A percentile compares a stretch with the other conserved stretches of the same genome.
These are phyloP conservation scores for Lagria hirta DNA, from an alignment of 2,888 invertebrate genomes.

Conservation along the genomic window DNA sequence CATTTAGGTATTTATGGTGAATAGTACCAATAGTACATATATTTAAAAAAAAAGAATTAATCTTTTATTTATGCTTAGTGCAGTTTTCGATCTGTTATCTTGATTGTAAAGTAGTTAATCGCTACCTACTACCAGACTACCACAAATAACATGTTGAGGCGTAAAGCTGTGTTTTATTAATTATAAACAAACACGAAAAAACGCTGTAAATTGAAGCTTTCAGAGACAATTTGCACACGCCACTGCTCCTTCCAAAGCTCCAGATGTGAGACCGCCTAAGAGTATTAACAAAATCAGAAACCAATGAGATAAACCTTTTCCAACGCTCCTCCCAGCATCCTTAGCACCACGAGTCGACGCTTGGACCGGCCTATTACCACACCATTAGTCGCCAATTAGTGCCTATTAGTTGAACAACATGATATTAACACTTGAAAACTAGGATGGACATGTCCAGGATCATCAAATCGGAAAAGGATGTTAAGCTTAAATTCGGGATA, in stretches of 20 bases:
- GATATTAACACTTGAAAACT: constrained; percentile 10
- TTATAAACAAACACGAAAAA: no score
- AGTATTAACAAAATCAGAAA: constrained; percentile 31
- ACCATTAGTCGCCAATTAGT: constrained; percentile 42
- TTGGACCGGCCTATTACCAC: constrained; percentile 41
- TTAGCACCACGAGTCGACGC: constrained; percentile 32
- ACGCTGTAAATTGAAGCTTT: no score
- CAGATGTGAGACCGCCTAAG: constrained; percentile 35
- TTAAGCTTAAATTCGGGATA: constrained; percentile 69
- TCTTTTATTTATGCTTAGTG: no score
- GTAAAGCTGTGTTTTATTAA: no score
- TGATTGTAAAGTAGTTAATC: no score
- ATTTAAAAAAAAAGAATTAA: no score
- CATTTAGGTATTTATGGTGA: no score
- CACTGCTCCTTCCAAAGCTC: constrained; percentile 3
- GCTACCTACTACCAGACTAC: no score
- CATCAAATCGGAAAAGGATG: constrained; percentile 46
- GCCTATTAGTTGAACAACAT: constrained; percentile 30
- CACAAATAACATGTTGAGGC: no score
- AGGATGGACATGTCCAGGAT: constrained; percentile 29
- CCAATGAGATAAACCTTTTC: constrained; percentile 37
- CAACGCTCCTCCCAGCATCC: constrained; percentile 40
- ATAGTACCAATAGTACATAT: no score
- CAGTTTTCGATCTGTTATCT: no score
- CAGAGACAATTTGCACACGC: constrained; percentile 9